Conservation (phyloP, 2,113 vertebrate genomes). For the Aramus guarauna region DNA sequence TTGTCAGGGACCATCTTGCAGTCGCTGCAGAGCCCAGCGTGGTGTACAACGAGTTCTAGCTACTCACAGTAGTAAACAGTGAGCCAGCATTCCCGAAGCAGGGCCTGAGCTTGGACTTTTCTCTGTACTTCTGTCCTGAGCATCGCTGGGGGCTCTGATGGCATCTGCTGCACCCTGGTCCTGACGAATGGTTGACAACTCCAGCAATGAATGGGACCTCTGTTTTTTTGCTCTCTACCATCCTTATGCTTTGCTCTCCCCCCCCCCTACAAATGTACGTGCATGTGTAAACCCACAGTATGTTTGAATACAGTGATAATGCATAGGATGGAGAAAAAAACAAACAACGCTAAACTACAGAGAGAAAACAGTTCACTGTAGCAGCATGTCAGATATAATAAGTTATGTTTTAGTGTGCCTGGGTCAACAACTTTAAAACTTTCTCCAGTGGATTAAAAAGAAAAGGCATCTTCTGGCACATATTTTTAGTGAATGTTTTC, state of each 20-base stretch:
- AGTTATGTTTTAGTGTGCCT: background rate
- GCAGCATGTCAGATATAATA: background rate
- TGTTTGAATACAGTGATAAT: background rate
- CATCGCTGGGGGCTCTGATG: background rate
- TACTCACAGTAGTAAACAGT: background rate
- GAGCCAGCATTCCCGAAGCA: background rate
- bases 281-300: background rate
- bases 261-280: background rate
- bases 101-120: background rate
- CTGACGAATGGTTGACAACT: background rate
- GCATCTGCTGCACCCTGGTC: background rate
- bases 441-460: slow-evolving; percentile 10
- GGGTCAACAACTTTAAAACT: background rate
- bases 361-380: background rate
- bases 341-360: background rate
- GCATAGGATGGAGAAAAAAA: background rate
- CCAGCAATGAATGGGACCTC: background rate
- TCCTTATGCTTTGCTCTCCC: background rate
- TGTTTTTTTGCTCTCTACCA: background rate
- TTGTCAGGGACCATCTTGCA: background rate
- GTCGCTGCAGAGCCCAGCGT: background rate
- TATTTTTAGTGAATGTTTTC: slow-evolving; percentile 53
- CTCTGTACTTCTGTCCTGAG: background rate
- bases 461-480: background rate
- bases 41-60: background rate